Evolutionary conservation across 2,113 vertebrate genomes (phyloP).

Genomic region (Symphodus melops): DNA sequence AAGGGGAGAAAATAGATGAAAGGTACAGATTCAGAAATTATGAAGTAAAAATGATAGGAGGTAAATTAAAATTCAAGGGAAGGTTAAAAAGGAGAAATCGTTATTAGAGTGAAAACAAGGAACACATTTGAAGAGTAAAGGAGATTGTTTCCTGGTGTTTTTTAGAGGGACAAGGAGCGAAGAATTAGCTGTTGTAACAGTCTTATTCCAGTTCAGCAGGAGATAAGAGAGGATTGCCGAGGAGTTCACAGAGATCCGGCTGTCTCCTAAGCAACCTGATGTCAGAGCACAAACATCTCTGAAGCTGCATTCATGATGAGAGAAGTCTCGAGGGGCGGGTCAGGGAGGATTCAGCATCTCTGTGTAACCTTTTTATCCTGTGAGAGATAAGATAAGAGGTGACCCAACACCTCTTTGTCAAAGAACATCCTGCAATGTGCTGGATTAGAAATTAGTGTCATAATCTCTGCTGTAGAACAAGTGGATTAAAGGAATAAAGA

Average conservation of each 20-base stretch:
- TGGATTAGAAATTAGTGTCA: conserved; percentile 30
- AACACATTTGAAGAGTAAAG: neutral
- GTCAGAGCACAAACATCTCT: neutral
- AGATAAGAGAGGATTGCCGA: conserved; percentile 40
- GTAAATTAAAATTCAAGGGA: no score
- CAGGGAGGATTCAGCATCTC: neutral
- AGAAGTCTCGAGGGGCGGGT: neutral
- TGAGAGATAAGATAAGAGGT: neutral
- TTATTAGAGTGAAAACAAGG: neutral
- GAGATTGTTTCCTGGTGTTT: neutral
- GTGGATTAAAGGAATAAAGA: conserved; percentile 57
- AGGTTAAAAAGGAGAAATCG: neutral
- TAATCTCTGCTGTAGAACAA: conserved; percentile 55
- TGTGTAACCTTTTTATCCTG: neutral
- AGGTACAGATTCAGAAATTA: neutral
- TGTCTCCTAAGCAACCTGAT: conserved; percentile 8
- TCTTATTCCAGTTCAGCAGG: conserved; percentile 28
- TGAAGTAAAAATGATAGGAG: no score
- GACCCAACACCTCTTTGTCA: neutral
- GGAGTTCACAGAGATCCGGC: conserved; percentile 32
- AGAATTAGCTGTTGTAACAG: conserved; percentile 28
- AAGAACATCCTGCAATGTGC: neutral
- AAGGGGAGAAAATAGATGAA: neutral
- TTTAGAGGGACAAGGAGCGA: conserved; percentile 10
- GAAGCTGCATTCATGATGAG: neutral